Base-by-base conservation (phyloP, 2,888 invertebrate species). In the Tenthredo scrophulariae region DNA sequence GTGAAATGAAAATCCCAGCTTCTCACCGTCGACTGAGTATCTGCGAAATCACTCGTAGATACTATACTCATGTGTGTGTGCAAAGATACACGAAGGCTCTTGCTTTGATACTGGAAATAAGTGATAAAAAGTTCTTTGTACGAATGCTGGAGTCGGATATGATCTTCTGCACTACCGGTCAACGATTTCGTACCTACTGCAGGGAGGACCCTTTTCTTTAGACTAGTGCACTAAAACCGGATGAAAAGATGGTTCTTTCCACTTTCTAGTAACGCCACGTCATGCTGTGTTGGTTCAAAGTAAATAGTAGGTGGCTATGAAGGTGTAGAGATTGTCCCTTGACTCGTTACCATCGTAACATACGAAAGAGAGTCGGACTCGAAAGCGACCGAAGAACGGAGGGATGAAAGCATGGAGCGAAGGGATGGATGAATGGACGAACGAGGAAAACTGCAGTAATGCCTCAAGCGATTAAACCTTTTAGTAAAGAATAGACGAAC, bases 381-480 rank as follows among this genome's bases (percentile, higher is more conserved):
- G 40, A 43, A 43, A 70, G 37, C 70, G 9, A 37, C 70, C 70
- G 9, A 33, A 70, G 37, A 26, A 33, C 67, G 29, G 6, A 33
- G 58, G 58, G 58, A 9, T 58, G 58, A 9, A n/a, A 13, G 54
- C 6, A 58, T 4, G 22, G 13, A 26, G 26, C 10, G 9, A 62
- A 26, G 26, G 26, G 9, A 62, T n/a, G 5, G 13, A 13, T 9
- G 15, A 50, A n/a, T n/a, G 22, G 10, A 62, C 13, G 77, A 4
- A 80, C 26, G 22, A 40, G 62, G 13, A n/a, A 37, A 22, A 18
- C 37, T 40, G 37, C 37, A 37, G 37, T 62, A 80, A 40, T 80
- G 79, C 79, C 79, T 40, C 40, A 33, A 62, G 79, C 79, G 33
- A 80, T 80, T 80, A 80, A 77, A 62, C 79, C 79, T 62, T 80